Evolutionary conservation across 2,888 invertebrate species (phyloP), one percentile per base, ranked within the genome.

Genomic region (Synergus umbraculus): DNA sequence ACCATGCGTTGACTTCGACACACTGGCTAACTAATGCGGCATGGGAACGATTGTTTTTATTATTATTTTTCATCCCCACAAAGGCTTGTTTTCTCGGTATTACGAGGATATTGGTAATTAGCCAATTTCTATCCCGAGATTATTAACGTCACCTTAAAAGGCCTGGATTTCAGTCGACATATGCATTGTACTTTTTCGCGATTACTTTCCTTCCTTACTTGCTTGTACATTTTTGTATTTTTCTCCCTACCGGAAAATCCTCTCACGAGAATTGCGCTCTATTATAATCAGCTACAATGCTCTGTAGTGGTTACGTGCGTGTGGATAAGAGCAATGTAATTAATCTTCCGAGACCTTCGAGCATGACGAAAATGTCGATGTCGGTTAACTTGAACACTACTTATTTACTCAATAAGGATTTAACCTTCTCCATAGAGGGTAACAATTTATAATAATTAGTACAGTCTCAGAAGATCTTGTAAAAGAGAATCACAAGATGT

Each of bases 111-210:
- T n/a, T 69, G 69, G 69, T 73, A 73, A 73, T 58, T 54, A 73
- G 73, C 73, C 73, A 73, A 73, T 54, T 69, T 73, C 54, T 73
- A 54, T 18, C 73, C 73, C 54, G 54, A 54, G 54, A 58, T 54
- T 58, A 69, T 22, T 49, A 58, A 54, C 37, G 41, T 37, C 54
- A 8, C 37, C 37, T 73, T n/a, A 73, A 73, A 73, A 73, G 49
- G 49, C 54, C 73, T 54, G 54, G 41, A 58, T 73, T 73, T 73
- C 73, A 73, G 85, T 89, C 87, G 90, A 91, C 91, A 90, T 88
- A 90, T 90, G 91, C 91, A 90, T 91, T 88, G 88, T 89, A 87
- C 87, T 88, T 89, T 86, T 87, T 54, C 54, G 54, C 73, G 49
- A 73, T 73, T 73, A 73, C 54, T 73, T 73, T 86, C 81, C 84